A percentile compares a stretch with the other conserved stretches of the same genome.
These are phyloP conservation scores for Zonitis immaculata DNA, from an alignment of 2,888 invertebrate species.

Conservation along the genomic window DNA sequence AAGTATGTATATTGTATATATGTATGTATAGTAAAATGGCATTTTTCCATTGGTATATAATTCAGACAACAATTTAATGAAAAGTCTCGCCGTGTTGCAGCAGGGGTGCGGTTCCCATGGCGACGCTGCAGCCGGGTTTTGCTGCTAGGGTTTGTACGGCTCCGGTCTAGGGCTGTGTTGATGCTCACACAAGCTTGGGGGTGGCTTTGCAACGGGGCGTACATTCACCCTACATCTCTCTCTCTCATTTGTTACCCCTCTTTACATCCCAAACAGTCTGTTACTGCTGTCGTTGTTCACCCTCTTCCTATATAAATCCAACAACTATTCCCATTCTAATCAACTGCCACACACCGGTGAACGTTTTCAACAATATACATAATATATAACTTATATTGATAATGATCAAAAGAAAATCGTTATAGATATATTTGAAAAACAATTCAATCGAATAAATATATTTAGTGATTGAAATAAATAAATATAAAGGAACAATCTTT, in stretches of 20 bases:
- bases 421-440: background rate
- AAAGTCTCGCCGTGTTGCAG: slow-evolving; percentile 43
- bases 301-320: background rate
- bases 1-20: background rate
- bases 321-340: slow-evolving; percentile 18
- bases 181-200: slow-evolving; percentile 22
- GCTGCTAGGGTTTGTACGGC: slow-evolving; percentile 32
- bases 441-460: background rate
- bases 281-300: slow-evolving; percentile 15
- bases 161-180: slow-evolving; percentile 24
- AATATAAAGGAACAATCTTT: too few relatives aligned
- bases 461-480: too few relatives aligned
- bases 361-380: slow-evolving; percentile 3
- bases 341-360: slow-evolving; percentile 11
- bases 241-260: slow-evolving; percentile 9
- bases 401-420: slow-evolving; percentile 4
- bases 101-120: slow-evolving; percentile 44
- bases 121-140: slow-evolving; percentile 43
- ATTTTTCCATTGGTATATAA: slow-evolving; percentile 37
- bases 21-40: slow-evolving; percentile 30
- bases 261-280: too few relatives aligned
- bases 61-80: slow-evolving; percentile 44
- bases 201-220: slow-evolving; percentile 29
- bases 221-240: too few relatives aligned
- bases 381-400: background rate